These are phyloP conservation scores for Limenitis camilla DNA, from an alignment of 2,888 invertebrate genomes.

Conservation along the genomic window DNA sequence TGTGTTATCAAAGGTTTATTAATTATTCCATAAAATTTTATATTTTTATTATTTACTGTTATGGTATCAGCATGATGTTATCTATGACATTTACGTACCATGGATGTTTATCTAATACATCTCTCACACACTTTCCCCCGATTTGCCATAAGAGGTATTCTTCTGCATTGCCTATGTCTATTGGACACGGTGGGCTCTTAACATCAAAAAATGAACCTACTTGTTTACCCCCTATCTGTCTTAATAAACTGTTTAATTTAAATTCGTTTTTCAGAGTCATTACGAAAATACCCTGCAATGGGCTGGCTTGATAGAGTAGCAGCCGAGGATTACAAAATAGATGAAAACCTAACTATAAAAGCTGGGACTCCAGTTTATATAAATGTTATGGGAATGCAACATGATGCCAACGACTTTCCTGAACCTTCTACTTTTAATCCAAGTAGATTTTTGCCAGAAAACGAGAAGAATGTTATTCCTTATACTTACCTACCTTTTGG, in stretches of 20 bases:
- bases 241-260: no score
- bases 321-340: constrained; percentile 25
- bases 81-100: no score
- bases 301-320: constrained; percentile 31
- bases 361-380: constrained; percentile 39
- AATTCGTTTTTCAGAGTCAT: no score
- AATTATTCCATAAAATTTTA: background rate
- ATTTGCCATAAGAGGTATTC: no score
- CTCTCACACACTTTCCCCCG: no score
- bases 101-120: no score
- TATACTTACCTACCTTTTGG: constrained; percentile 66
- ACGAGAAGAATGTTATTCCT: constrained; percentile 44
- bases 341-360: constrained; percentile 32
- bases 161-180: no score
- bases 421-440: constrained; percentile 71
- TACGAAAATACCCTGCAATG: constrained; percentile 31
- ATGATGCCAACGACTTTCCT: constrained; percentile 62
- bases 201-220: no score
- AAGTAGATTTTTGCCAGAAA: constrained; percentile 69
- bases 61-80: no score
- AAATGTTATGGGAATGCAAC: constrained; percentile 36
- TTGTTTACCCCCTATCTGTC: no score
- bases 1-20: constrained; percentile 40
- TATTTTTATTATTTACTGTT: background rate
- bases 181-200: no score